Evolutionary conservation across 2,113 vertebrate species (phyloP).

Genomic region (Cochlearius cochlearius): DNA sequence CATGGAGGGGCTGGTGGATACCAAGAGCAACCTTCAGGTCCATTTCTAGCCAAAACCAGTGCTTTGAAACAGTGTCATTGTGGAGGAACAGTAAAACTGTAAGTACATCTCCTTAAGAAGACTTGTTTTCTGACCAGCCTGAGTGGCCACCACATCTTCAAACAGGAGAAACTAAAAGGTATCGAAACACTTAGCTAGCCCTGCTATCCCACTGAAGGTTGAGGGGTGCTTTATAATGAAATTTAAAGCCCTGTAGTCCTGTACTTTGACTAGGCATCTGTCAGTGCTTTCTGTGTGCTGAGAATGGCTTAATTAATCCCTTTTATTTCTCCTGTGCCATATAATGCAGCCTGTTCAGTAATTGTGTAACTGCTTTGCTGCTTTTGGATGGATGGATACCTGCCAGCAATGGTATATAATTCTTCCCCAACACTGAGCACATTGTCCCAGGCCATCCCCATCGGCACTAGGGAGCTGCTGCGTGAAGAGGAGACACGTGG

Average conservation of each 20-base stretch:
- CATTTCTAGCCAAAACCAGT: not conserved
- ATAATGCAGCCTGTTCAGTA: not conserved
- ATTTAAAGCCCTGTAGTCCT: not conserved
- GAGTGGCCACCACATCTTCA: not conserved
- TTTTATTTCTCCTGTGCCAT: not conserved
- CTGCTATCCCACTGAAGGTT: not conserved
- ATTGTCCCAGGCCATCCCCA: not conserved
- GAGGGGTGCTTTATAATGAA: not conserved
- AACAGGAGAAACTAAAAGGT: not conserved
- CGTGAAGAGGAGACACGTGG: not conserved
- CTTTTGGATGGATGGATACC: not conserved
- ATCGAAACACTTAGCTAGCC: not conserved
- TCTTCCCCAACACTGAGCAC: not conserved
- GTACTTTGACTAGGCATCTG: not conserved
- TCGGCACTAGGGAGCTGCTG: accelerated
- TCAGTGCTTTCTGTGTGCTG: not conserved
- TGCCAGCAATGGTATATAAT: not conserved
- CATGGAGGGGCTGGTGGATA: not conserved
- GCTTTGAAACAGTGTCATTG: not conserved
- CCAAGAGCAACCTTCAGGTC: not conserved
- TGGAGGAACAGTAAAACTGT: not conserved
- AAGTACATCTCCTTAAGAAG: not conserved
- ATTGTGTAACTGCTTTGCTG: not conserved
- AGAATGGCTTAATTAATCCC: not conserved
- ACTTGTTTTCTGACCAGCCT: not conserved